These are phyloP conservation scores for Tribolium castaneum DNA, from an alignment of 1,140 invertebrate genomes.

Conservation along the genomic window DNA sequence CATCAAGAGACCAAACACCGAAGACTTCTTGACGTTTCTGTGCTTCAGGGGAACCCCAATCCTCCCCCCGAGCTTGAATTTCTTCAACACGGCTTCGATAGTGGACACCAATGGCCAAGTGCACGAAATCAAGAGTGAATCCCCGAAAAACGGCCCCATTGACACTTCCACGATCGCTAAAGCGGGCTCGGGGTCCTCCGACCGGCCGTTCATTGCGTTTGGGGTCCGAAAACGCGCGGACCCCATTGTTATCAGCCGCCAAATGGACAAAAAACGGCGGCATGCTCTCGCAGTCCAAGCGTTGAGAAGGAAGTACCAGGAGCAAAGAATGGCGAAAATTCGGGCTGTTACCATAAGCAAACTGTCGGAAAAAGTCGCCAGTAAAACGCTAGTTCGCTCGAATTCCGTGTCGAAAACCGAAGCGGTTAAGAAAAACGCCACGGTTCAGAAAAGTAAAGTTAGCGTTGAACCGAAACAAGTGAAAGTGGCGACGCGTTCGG, in stretches of 20 bases:
- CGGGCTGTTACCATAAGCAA: slow-evolving; percentile 62
- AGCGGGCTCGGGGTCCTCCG: slow-evolving; percentile 51
- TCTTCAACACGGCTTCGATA: slow-evolving; percentile 71
- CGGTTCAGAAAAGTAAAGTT: slow-evolving; percentile 58
- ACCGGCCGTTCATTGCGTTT: slow-evolving; percentile 66
- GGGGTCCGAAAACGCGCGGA: slow-evolving; percentile 69
- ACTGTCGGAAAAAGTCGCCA: slow-evolving; percentile 62
- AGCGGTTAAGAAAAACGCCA: slow-evolving; percentile 56
- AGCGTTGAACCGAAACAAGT: slow-evolving; percentile 54
- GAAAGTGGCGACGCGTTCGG: slow-evolving; percentile 58
- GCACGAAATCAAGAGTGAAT: slow-evolving; percentile 56
- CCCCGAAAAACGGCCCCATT: slow-evolving; percentile 58
- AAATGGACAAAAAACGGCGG: slow-evolving; percentile 63
- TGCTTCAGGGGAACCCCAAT: slow-evolving; percentile 85
- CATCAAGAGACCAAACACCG: slow-evolving; percentile 83
- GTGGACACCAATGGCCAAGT: slow-evolving; percentile 57
- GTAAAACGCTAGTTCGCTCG: slow-evolving; percentile 59
- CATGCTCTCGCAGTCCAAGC: slow-evolving; percentile 69
- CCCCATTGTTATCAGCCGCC: slow-evolving; percentile 62
- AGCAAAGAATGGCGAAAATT: slow-evolving; percentile 71
- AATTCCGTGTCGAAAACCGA: slow-evolving; percentile 59
- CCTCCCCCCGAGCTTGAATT: slow-evolving; percentile 79
- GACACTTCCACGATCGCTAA: slow-evolving; percentile 55
- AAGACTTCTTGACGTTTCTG: slow-evolving; percentile 91
- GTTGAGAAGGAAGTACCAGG: slow-evolving; percentile 74